Base-by-base conservation (phyloP, 2,888 invertebrate species). In the Cataglyphis altisquamis region DNA sequence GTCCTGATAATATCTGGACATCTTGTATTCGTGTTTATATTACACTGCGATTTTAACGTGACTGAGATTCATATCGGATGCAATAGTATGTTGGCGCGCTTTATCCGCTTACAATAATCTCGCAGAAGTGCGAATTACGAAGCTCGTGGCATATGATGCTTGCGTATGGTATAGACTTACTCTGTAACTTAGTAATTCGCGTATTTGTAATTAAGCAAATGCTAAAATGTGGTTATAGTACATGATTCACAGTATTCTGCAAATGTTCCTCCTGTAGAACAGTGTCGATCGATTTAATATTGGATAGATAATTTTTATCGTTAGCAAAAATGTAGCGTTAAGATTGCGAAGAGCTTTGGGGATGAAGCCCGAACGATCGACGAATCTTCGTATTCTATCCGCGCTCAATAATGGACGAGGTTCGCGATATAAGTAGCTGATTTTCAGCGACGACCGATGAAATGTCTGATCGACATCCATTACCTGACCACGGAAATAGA, bases 401-500 rank as follows among this genome's bases (percentile, higher is more conserved):
- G 36, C 36, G 78, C 25, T 60, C 41, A 39, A 68, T 55, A 68
- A 45, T 57, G 41, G 32, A 41, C 15, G 41, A 78, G 55, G 70
- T 39, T 41, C 18, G 15, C 68, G 41, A 78, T 9, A n/a, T 41
- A 36, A 39, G 12, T 55, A 52, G 21, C 62, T 21, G 62, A 60
- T 29, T 57, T 25, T 21, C 57, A 57, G 10, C 57, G 32, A 15
- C 45, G n/a, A 18, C 8, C 39, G 41, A 81, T 67, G 75, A n/a
- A 77, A 6, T 15, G 75, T 55, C 25, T n/a, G 63, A 77, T 81
- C 48, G 57, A 45, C 63, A n/a, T 66, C 41, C 64, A 67, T 83
- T 87, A 88, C 86, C 87, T 83, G 86, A 81, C 36, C 73, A 72
- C 86, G 86, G 87, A 90, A 89, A 87, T 86, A 85, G 84, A 83